Base-by-base conservation (phyloP, 2,797 vertebrate genomes). In the Bufotes viridis region DNA sequence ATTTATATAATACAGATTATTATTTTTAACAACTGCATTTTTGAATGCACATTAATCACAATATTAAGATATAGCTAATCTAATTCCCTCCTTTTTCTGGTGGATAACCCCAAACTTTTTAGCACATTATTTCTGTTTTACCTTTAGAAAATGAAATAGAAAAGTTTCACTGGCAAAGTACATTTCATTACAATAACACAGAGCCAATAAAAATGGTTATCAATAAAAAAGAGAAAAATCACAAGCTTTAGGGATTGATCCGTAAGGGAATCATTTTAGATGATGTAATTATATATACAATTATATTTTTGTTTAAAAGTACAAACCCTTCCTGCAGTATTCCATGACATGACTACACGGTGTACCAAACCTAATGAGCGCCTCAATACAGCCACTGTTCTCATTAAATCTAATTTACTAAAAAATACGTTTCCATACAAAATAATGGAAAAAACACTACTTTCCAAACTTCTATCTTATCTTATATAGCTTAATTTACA, bases 401-500 rank as follows among this genome's bases (percentile, higher is more conserved):
- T 70, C 53, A 83, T 74, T 58, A 69, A 83, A 78, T 88, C 2
- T 18, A 24, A 88, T 78, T 88, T 84, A n/a, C 57, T 69, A 78
- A 88, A 78, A 42, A 78, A 83, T 87, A 60, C 29, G 29, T 55
- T 88, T 83, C 81, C 17, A 78, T 60, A 82, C 20, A 12, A 9
- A 69, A 78, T 11, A 42, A 67, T 76, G 55, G 80, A 72, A 75
- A 42, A 78, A 49, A 78, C 42, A 65, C 14, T 7, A 20, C 42
- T 65, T 84, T 84, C 82, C 70, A 63, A 49, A 61, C n/a, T 7
- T 84, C 70, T 84, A 76, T 78, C 78, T 82, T 87, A 81, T 82
- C 89, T 89, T 90, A 90, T 84, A 72, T 89, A 87, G 90, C 34
- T 92, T 89, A 91, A 89, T 92, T 84, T 91, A 75, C 78, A 89